These are phyloP conservation scores for Bothrops jararaca DNA, from an alignment of 2,113 vertebrate species.

Conservation along the genomic window DNA sequence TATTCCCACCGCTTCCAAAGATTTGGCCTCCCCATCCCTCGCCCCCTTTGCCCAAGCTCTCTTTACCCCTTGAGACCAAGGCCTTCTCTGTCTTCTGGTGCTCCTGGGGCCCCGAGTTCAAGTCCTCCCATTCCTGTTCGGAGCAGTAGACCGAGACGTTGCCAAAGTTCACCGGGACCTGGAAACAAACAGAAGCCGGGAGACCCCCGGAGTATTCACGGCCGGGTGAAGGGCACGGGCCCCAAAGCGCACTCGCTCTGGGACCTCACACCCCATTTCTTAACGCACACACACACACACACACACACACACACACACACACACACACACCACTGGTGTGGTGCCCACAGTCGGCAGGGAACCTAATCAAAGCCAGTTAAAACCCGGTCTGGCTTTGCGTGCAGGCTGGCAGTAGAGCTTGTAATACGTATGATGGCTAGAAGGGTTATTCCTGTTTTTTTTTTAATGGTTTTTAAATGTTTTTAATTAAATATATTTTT, in stretches of 20 bases:
- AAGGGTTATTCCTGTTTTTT: no score
- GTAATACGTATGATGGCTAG: rapidly evolving
- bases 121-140: conserved; percentile 54
- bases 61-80: conserved; percentile 57
- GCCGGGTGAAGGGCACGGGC: no score
- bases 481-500: no score
- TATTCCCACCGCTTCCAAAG: not conserved
- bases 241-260: not conserved
- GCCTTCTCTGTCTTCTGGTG: conserved; percentile 54
- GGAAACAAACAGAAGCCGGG: conserved; percentile 12
- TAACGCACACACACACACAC: no score
- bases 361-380: no score
- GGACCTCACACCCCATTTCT: not conserved
- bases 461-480: no score
- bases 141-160: conserved; percentile 33
- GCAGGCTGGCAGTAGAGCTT: no score
- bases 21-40: no score
- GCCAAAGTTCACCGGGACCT: conserved; percentile 29
- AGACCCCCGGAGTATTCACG: no score
- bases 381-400: not conserved
- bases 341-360: not conserved
- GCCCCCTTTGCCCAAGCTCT: rapidly evolving
- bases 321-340: no score
- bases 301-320: no score
- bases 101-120: conserved; percentile 66